These are phyloP conservation scores for Danio aesculapii DNA, from an alignment of 2,797 vertebrate genomes.

Conservation along the genomic window DNA sequence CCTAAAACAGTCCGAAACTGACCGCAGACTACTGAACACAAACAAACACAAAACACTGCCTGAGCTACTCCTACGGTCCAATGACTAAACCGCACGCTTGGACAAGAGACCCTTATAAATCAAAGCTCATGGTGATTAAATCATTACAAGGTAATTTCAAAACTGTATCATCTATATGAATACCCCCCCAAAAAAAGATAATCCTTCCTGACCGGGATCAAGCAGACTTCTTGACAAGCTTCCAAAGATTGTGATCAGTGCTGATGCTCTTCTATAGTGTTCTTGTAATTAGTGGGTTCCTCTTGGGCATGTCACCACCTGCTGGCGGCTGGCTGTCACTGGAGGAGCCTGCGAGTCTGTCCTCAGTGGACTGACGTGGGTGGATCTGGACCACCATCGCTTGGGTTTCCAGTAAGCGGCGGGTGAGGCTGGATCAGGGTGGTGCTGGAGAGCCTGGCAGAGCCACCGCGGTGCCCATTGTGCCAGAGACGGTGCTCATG, in stretches of 20 bases:
- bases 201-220: conserved; percentile 35
- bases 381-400: conserved; percentile 50
- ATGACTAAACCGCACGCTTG: conserved; percentile 62
- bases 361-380: conserved; percentile 52
- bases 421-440: conserved; percentile 40
- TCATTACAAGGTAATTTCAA: conserved; percentile 52
- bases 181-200: conserved; percentile 21
- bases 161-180: conserved; percentile 10
- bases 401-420: conserved; percentile 50
- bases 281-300: conserved; percentile 77
- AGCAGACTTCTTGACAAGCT: conserved; percentile 18
- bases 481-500: conserved; percentile 18
- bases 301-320: conserved; percentile 83
- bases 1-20: conserved; percentile 65
- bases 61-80: conserved; percentile 53
- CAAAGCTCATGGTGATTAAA: conserved; percentile 57
- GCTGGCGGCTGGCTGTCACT: conserved; percentile 76
- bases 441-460: conserved; percentile 38
- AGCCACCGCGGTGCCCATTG: conserved; percentile 17
- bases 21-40: conserved; percentile 72
- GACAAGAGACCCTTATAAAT: conserved; percentile 59
- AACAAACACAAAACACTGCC: conserved; percentile 72
- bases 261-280: conserved; percentile 57
- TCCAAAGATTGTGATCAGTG: conserved; percentile 36
- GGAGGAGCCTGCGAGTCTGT: conserved; percentile 55